Percentiles rank a stretch among this genome's conserved stretches.
phyloP scores from a whole-genome alignment of 2,888 invertebrate species.

The Coelogynopora nodosa region DNA sequence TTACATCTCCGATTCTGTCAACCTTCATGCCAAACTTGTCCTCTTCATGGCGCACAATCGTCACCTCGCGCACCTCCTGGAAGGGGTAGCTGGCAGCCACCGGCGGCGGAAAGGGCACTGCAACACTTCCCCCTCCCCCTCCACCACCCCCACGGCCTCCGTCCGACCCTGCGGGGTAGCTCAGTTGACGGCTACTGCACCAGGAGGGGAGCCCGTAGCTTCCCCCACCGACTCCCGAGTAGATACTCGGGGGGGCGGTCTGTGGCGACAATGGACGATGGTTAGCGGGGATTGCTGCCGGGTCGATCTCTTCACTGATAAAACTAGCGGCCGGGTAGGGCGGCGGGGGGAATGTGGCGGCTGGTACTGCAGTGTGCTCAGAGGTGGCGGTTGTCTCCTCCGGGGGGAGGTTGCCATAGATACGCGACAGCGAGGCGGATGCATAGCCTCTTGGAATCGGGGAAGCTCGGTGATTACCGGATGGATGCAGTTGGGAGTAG shows the following conservation, averaged over 20 bases:
- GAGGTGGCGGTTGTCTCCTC: neutral
- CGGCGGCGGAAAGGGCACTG: neutral
- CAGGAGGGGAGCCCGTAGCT: neutral
- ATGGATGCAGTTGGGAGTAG: neutral
- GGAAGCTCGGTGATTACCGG: neutral
- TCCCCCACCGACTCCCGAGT: neutral
- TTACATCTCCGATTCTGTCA: slow-evolving; percentile 39
- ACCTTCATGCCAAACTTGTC: slow-evolving; percentile 41
- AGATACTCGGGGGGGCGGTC: neutral
- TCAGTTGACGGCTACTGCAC: neutral
- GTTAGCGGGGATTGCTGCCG: neutral
- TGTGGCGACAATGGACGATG: neutral
- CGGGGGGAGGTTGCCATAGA: neutral
- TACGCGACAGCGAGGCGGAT: neutral
- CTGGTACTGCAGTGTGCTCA: neutral
- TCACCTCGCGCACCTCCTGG: slow-evolving; percentile 38
- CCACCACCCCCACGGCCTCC: neutral
- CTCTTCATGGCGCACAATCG: slow-evolving; percentile 25
- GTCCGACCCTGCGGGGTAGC: neutral
- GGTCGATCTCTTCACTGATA: neutral
- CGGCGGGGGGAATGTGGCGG: neutral
- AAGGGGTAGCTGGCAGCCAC: slow-evolving; percentile 32
- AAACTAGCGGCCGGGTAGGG: neutral
- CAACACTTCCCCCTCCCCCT: neutral
- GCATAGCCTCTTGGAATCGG: neutral